Conservation (phyloP, 2,113 vertebrate genomes). For the Piaya cayana region DNA sequence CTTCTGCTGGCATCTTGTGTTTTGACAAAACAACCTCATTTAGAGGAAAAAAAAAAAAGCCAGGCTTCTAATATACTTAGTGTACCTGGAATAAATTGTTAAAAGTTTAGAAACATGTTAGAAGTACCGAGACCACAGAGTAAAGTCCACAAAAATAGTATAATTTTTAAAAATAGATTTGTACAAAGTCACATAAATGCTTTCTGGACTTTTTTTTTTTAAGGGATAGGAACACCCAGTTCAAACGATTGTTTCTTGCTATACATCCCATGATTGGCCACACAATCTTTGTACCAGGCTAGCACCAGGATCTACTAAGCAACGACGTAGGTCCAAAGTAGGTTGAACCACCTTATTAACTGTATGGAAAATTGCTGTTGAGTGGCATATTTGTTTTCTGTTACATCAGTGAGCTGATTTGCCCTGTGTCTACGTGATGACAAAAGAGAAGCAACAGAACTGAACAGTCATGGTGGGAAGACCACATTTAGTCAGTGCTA, state of each 20-base stretch:
- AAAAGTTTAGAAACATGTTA: not conserved
- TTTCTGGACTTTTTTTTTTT: not conserved
- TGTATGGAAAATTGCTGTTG: not conserved
- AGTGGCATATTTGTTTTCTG: not conserved
- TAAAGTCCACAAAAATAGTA: not conserved
- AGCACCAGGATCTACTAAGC: not conserved
- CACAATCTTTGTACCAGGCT: not conserved
- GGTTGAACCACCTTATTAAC: not conserved
- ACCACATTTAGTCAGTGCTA: not conserved
- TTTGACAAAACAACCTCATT: not conserved
- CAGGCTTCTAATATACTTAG: not conserved
- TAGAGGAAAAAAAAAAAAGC: not conserved
- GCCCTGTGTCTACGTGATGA: not conserved
- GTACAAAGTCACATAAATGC: not conserved
- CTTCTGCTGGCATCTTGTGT: not conserved
- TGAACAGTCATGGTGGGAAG: not conserved
- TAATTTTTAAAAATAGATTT: not conserved
- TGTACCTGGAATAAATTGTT: not conserved
- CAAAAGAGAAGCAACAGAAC: not conserved
- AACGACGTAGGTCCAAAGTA: not conserved
- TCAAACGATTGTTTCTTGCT: not conserved
- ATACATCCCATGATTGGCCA: not conserved
- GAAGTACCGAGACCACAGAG: not conserved
- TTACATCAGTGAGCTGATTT: not conserved
- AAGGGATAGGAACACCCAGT: not conserved